A percentile compares a stretch with the other conserved stretches of the same genome.
Conservation (phyloP, 2,113 vertebrate genomes). For the Psephotus haematonotus region DNA sequence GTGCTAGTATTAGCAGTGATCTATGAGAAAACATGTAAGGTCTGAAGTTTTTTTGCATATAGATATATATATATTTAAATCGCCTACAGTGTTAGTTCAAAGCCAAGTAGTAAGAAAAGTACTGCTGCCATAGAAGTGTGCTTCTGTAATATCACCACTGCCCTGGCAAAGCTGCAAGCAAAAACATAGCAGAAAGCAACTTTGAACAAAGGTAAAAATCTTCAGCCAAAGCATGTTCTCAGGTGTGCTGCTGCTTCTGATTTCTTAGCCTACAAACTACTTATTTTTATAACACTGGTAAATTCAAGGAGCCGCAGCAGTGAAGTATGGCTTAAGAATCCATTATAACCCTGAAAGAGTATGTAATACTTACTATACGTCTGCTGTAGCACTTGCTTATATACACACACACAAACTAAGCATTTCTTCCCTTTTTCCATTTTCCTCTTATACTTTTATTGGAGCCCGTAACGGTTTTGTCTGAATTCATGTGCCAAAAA, state of each 20-base stretch:
- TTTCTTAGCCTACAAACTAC: background rate
- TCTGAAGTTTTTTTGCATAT: background rate
- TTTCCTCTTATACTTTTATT: background rate
- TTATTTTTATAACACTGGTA: background rate
- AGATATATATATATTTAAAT: background rate
- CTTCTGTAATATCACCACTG: background rate
- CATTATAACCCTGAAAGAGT: background rate
- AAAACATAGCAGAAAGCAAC: background rate
- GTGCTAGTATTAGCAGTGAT: background rate
- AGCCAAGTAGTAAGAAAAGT: background rate
- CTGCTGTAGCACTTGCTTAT: background rate
- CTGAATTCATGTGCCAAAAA: background rate
- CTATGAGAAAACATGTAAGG: background rate
- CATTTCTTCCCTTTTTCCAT: background rate
- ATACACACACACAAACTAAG: background rate
- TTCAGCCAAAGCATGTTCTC: background rate
- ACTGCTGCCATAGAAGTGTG: background rate
- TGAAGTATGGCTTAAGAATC: background rate
- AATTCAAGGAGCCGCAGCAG: background rate
- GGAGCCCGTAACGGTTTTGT: background rate
- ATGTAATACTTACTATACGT: background rate
- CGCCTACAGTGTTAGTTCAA: background rate
- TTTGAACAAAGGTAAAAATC: background rate
- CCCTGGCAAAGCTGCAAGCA: background rate
- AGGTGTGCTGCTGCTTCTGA: background rate